Base-by-base conservation (phyloP, 2,888 invertebrate species). In the Eledone cirrhosa region DNA sequence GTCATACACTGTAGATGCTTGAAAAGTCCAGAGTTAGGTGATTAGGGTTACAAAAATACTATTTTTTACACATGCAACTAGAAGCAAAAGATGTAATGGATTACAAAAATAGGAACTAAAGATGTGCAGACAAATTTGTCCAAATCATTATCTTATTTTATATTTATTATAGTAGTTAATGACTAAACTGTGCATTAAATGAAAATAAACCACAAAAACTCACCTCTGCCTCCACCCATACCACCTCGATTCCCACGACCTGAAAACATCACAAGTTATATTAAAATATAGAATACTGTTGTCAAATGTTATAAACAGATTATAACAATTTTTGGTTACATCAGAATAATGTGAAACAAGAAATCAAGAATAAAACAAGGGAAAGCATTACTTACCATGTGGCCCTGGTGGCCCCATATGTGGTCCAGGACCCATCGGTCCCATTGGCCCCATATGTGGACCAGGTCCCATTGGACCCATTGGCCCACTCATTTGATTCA, bases 171-270 rank as follows among this genome's bases (percentile, higher is more conserved):
- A 8, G 5, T 41, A 41, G 41, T 41, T 41, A 41, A 41, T 41
- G 41, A 41, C 41, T 11, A 63, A 72, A 33, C 7, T 33, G 33
- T 41, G 41, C 33, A 33, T 19, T 69, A 69, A n/a, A 41, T 41
- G 41, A 11, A 41, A 41, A 41, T 5, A 11, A 41, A 41, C 0
- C 8, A 41, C 2, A 41, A 41, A 41, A 5, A 41, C 41, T 48
- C 47, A 76, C 76, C 76, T 48, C 76, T 24, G 47, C 76, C 76
- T 16, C 76, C 76, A 76, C 76, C 76, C 47, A 47, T 48, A 48
- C 76, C 76, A 29, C 76, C 76, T 16, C 76, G 48, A 76, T 29
- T 29, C n/a, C 48, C 76, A 47, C 76, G 19, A 29, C 76, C 76
- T 48, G 29, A 31, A 72, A 41, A 72, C 7, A 72, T 22, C 31